Base-by-base conservation (phyloP, 2,113 vertebrate species). In the Pelvicachromis taeniatus region DNA sequence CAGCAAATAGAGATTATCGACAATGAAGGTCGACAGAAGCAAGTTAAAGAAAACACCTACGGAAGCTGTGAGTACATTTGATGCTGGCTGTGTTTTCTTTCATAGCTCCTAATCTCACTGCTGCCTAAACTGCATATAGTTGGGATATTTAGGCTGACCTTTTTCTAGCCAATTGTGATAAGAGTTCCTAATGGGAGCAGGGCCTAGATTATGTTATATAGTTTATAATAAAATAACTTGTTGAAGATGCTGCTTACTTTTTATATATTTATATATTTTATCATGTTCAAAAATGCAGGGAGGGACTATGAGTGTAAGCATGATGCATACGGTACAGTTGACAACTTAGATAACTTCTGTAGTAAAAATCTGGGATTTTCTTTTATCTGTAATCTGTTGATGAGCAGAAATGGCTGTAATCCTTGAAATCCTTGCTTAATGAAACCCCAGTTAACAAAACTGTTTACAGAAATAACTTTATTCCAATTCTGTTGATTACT, bases 11-110 rank as follows among this genome's bases (percentile, higher is more conserved):
- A 95, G 94, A 96, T 94, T 93, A 94, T 88, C 92, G 92, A 97
- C 96, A 96, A 99, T 99, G 98, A 99, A 99, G 96, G 98, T 99
- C 88, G 98, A 99, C 96, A 96, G 97, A 95, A 98, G 97, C 95
- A 99, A 99, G 94, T 95, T 99, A 94, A 99, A 99, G 96, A 99
- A 99, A 96, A 99, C 97, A 82, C 98, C 98, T 88, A 99, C 98
- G 16, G 98, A 99, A 96, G 98, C 98, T 95, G 98, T 99, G 90
- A 97, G 97, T 97, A 93, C 86, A 14, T 75, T 19, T 56, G 42
- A 35, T 84, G 11, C 70, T 75, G 35, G 7, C 8, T 45, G 5
- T 13, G 16, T 35, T 5, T 7, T 29, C 14, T 56, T 42, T 58
- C 5, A 23, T 12, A 9, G 21, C 3, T 6, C 63, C 6, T 52